phyloP scores from a whole-genome alignment of 2,888 invertebrate genomes.

The Drosophila tanythrix region DNA sequence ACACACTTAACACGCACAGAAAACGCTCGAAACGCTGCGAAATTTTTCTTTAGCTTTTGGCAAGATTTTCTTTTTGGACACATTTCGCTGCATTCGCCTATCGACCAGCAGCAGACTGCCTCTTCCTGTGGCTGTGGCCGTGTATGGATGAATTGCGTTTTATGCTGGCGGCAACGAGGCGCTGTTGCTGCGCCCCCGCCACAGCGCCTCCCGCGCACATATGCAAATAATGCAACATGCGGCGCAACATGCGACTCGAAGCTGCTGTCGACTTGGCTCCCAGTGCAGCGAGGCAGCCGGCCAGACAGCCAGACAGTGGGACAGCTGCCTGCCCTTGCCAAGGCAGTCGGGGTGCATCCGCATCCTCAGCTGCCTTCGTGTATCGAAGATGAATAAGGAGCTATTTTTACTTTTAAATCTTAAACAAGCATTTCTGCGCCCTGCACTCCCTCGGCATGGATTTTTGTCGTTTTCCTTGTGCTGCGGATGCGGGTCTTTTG shows the following conservation, averaged over 20 bases:
- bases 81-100: slow-evolving; percentile 43
- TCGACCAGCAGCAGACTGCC: slow-evolving; percentile 25
- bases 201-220: slow-evolving; percentile 42
- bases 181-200: slow-evolving; percentile 16
- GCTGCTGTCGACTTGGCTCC: slow-evolving; percentile 20
- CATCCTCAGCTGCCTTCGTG: slow-evolving; percentile 61
- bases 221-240: slow-evolving; percentile 77
- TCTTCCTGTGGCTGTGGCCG: slow-evolving; percentile 6
- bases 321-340: slow-evolving; percentile 11
- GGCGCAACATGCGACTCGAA: slow-evolving; percentile 56
- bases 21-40: slow-evolving; percentile 11
- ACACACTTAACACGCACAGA: not conserved
- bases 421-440: slow-evolving; percentile 53
- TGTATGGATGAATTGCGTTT: slow-evolving; percentile 32
- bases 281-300: slow-evolving; percentile 26
- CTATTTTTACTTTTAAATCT: slow-evolving; percentile 83
- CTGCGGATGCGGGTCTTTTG: slow-evolving; percentile 57
- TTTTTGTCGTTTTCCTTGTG: slow-evolving; percentile 41
- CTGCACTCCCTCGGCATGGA: slow-evolving; percentile 18
- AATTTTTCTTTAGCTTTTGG: slow-evolving; percentile 1
- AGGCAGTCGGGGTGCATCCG: slow-evolving; percentile 47
- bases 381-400: slow-evolving; percentile 84
- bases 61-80: not conserved
- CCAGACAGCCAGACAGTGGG: not conserved
- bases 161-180: slow-evolving; percentile 53